A percentile compares a stretch with the other conserved stretches of the same genome.
Evolutionary conservation across 1,140 invertebrate genomes (phyloP).

Genomic region (Sinella curviseta): DNA sequence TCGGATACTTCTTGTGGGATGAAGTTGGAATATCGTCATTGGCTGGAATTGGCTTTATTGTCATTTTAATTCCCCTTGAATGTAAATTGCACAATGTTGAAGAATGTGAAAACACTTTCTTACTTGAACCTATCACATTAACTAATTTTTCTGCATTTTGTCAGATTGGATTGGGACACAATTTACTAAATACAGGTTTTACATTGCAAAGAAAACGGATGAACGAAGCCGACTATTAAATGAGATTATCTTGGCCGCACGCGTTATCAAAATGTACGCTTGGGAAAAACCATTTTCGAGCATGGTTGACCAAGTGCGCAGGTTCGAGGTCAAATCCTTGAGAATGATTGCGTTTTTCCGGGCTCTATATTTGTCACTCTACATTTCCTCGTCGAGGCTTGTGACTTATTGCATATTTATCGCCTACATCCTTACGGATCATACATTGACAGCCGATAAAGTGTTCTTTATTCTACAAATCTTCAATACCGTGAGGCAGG

Average conservation of each 20-base stretch:
- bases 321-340: constrained; percentile 43
- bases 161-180: constrained; percentile 70
- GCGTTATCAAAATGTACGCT: constrained; percentile 78
- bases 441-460: constrained; percentile 69
- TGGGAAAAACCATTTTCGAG: constrained; percentile 67
- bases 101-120: not conserved
- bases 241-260: constrained; percentile 81
- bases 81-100: constrained; percentile 48
- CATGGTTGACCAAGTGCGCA: constrained; percentile 38
- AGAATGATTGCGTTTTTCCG: constrained; percentile 35
- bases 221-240: constrained; percentile 82
- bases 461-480: constrained; percentile 56
- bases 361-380: constrained; percentile 38
- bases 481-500: constrained; percentile 37
- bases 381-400: constrained; percentile 59
- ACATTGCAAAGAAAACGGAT: constrained; percentile 75
- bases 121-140: not conserved
- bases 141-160: not conserved
- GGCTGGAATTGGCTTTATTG: constrained; percentile 56
- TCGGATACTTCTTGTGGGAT: constrained; percentile 56
- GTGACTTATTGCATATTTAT: constrained; percentile 73
- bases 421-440: constrained; percentile 67
- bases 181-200: constrained; percentile 65
- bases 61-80: constrained; percentile 59
- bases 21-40: constrained; percentile 55